Conservation (phyloP, 2,888 invertebrate genomes). For the Oegoconia quadripuncta region DNA sequence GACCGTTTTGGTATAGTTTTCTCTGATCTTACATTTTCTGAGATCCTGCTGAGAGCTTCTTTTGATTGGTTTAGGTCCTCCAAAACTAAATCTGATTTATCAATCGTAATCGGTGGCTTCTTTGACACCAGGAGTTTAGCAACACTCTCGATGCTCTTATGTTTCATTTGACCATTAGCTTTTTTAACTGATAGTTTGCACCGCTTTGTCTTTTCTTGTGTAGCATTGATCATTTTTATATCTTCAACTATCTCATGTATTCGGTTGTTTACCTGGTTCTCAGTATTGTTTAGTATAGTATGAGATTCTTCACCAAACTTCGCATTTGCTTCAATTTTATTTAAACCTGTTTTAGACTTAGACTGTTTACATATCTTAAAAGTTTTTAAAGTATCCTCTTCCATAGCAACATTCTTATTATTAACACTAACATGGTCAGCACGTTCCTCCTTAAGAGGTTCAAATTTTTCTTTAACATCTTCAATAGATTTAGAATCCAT, state of each 20-base stretch:
- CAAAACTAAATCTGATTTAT: constrained; percentile 8
- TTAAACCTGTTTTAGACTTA: constrained; percentile 9
- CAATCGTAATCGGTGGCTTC: constrained; percentile 11
- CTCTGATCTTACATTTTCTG: neutral
- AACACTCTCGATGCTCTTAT: constrained; percentile 12
- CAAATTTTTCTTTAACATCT: constrained; percentile 13
- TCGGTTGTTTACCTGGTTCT: neutral
- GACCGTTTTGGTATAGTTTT: constrained; percentile 9
- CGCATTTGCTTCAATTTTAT: constrained; percentile 8
- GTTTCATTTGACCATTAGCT: constrained; percentile 14
- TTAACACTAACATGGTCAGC: constrained; percentile 10
- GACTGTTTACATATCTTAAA: constrained; percentile 7
- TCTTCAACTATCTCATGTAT: constrained; percentile 5
- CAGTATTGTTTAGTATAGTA: constrained; percentile 16
- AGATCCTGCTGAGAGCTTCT: constrained; percentile 11
- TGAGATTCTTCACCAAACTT: constrained; percentile 27
- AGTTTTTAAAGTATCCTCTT: constrained; percentile 11
- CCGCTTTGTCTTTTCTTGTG: constrained; percentile 7
- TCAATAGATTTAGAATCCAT: constrained; percentile 7
- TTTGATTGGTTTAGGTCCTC: constrained; percentile 6
- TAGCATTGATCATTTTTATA: constrained; percentile 6
- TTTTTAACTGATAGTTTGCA: constrained; percentile 12
- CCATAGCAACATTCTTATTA: constrained; percentile 9
- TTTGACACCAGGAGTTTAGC: constrained; percentile 12
- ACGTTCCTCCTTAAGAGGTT: constrained; percentile 14